Evolutionary conservation across 2,113 vertebrate species (phyloP).

Genomic region (Centropristis striata): DNA sequence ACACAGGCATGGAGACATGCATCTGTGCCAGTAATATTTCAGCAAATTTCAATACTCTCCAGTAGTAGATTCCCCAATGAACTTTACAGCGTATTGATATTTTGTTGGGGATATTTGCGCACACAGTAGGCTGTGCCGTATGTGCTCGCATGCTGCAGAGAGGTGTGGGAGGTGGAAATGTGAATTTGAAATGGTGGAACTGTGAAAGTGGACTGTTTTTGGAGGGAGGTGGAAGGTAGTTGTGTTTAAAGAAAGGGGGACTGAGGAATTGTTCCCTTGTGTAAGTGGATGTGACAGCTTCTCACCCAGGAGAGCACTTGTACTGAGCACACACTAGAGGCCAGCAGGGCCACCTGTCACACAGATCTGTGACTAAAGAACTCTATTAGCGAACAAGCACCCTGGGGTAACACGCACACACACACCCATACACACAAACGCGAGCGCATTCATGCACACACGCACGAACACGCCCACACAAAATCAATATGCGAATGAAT

Average conservation of each 20-base stretch:
- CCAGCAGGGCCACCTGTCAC: conserved; percentile 81
- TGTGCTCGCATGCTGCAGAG: conserved; percentile 27
- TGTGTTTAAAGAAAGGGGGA: conserved; percentile 51
- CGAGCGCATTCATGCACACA: neutral
- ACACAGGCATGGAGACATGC: conserved; percentile 11
- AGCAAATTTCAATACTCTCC: conserved; percentile 13
- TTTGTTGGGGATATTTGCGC: conserved; percentile 20
- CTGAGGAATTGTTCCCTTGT: conserved; percentile 68
- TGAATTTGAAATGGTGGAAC: conserved; percentile 31
- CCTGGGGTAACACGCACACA: conserved; percentile 39
- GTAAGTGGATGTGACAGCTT: conserved; percentile 83
- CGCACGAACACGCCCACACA: neutral
- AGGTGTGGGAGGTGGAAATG: conserved; percentile 13
- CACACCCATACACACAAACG: neutral
- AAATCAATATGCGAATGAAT: conserved; percentile 42
- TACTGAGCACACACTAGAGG: conserved; percentile 75
- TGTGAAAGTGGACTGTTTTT: conserved; percentile 40
- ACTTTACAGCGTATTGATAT: conserved; percentile 33
- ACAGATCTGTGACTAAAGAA: conserved; percentile 79
- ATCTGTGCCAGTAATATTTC: conserved; percentile 41
- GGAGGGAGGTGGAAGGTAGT: conserved; percentile 45
- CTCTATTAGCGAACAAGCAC: conserved; percentile 76
- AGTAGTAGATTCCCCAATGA: conserved; percentile 6
- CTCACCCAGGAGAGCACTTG: conserved; percentile 82
- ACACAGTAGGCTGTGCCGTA: neutral